phyloP scores from a whole-genome alignment of 2,797 vertebrate genomes.

The Sebastolobus alascanus region DNA sequence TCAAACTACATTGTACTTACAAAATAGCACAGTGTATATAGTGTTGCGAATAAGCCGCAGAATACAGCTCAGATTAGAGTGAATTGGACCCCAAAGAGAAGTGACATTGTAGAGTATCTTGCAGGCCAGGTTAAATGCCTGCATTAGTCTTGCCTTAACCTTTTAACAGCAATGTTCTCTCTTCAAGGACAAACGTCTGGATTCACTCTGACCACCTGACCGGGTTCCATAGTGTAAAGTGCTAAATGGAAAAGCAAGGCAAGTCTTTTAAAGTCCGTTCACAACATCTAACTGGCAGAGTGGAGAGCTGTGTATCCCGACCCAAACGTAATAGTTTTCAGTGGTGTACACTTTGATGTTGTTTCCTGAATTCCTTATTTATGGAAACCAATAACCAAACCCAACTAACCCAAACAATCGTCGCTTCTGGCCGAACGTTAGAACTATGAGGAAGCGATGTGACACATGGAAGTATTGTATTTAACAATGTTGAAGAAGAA shows the following conservation, averaged over 20 bases:
- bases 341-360: neutral
- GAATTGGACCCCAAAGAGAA: slow-evolving; percentile 16
- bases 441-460: neutral
- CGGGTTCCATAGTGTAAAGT: slow-evolving; percentile 25
- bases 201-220: slow-evolving; percentile 32
- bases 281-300: slow-evolving; percentile 21
- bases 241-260: slow-evolving; percentile 60
- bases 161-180: slow-evolving; percentile 46
- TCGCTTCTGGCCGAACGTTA: neutral
- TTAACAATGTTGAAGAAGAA: neutral
- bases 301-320: neutral
- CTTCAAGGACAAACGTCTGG: slow-evolving; percentile 51
- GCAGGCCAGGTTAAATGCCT: slow-evolving; percentile 20
- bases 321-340: neutral
- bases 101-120: slow-evolving; percentile 20
- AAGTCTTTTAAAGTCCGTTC: slow-evolving; percentile 30
- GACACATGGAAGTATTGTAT: neutral
- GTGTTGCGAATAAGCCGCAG: neutral
- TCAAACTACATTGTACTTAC: neutral
- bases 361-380: slow-evolving; percentile 3
- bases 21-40: neutral
- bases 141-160: slow-evolving; percentile 19
- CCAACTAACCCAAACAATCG: neutral
- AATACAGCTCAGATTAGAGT: neutral
- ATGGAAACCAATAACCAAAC: slow-evolving; percentile 11